These are phyloP conservation scores for Cyphomyrus discorhynchus DNA, from an alignment of 2,113 vertebrate species.

Conservation along the genomic window DNA sequence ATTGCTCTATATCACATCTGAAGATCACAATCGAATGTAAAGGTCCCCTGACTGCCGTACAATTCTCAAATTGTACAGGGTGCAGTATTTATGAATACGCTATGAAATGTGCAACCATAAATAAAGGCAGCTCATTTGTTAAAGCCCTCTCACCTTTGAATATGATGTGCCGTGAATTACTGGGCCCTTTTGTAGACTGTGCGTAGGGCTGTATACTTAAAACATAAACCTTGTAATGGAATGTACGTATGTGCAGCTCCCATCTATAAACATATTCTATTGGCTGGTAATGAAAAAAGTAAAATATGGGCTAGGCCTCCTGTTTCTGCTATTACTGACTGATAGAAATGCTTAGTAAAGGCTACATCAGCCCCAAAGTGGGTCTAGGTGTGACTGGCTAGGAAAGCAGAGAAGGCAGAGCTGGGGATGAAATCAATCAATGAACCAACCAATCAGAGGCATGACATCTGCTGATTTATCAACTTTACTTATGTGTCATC, in stretches of 20 bases:
- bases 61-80: conserved; percentile 3
- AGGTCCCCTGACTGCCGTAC: conserved; percentile 6
- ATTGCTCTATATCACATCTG: conserved; percentile 10
- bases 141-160: background rate
- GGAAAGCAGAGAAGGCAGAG: background rate
- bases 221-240: background rate
- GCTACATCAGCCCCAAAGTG: background rate
- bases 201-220: background rate
- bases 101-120: conserved; percentile 5
- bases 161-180: background rate
- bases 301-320: background rate
- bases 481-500: background rate
- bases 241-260: background rate
- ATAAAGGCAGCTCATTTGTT: background rate
- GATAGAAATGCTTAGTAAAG: background rate
- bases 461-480: background rate
- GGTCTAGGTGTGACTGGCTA: background rate
- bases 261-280: background rate
- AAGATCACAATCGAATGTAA: background rate
- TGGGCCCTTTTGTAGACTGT: background rate
- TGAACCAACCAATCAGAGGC: background rate
- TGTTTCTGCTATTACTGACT: background rate
- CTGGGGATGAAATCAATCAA: background rate
- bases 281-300: background rate
- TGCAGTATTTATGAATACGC: conserved; percentile 10